Evolutionary conservation across 2,888 invertebrate genomes (phyloP), one percentile per base, ranked within the genome.

Genomic region (Tenthredo mesomela): DNA sequence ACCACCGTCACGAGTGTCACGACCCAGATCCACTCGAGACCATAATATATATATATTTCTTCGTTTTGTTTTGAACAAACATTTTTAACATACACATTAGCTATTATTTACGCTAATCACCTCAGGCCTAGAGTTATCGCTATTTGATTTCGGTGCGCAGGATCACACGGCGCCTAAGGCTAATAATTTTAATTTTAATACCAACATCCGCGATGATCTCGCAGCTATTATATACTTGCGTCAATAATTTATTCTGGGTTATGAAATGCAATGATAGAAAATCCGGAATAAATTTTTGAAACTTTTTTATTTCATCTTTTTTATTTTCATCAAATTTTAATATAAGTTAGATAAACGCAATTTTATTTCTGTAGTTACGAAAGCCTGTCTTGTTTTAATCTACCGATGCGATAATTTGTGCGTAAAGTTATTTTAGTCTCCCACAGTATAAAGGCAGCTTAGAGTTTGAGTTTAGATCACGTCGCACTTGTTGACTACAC

Each of bases 71-170:
- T 85, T 75, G 65, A 67, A 86, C 86, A 90, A 90, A 90, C 88
- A 88, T 86, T 73, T 73, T 84, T 33, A 80, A 87, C 87, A 84
- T 86, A 87, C 86, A 86, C 90, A 90, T 90, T 88, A 87, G 86
- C 83, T 40, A 15, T 37, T 61, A 58, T 61, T 61, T 61, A 40
- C 80, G 58, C 25, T 77, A 21, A 18, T 29, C 33, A 18, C 50
- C 77, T 15, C 18, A 0, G 29, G 47, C 29, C 18, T 9, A 77
- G 50, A 77, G n/a, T 12, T 50, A 54, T 15, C 18, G 15, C 67
- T 50, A 54, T 80, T 58, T 80, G 61, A 37, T 80, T 80, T 80
- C 25, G 61, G 58, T n/a, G 37, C 37, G 37, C 37, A 37, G 37
- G 54, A 25, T 67, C 67, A 67, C 7, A 67, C 67, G 33, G 18